Conservation (phyloP, 2,797 vertebrate genomes). For the Leptoclinus maculatus region DNA sequence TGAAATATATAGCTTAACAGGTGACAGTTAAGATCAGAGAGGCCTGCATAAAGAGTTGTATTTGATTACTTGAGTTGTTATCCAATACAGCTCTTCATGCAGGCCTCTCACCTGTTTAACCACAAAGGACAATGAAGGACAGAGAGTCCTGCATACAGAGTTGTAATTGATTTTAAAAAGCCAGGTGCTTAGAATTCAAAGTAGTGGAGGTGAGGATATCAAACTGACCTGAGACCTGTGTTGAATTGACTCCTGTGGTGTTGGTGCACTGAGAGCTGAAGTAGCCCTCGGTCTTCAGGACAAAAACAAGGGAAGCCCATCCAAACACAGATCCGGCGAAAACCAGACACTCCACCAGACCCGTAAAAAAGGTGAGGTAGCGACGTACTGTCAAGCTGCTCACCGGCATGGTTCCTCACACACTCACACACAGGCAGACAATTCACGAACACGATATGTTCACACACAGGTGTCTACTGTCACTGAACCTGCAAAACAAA, state of each 20-base stretch:
- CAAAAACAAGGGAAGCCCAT: conserved; percentile 92
- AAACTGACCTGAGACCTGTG: conserved; percentile 66
- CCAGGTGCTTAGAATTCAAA: not conserved
- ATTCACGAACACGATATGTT: no score
- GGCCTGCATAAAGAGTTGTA: no score
- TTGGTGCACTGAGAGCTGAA: conserved; percentile 87
- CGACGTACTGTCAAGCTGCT: conserved; percentile 61
- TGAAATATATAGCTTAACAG: not conserved
- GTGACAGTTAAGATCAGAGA: not conserved
- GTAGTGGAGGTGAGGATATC: not conserved
- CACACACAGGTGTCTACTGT: conserved; percentile 46
- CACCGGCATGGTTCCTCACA: conserved; percentile 66
- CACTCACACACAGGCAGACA: not conserved
- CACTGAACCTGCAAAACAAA: conserved; percentile 20
- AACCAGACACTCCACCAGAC: conserved; percentile 91
- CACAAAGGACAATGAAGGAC: not conserved
- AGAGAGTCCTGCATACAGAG: not conserved
- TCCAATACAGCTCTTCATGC: not conserved
- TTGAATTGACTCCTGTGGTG: conserved; percentile 56
- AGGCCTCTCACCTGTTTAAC: not conserved
- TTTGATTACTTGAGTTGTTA: no score
- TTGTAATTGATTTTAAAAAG: not conserved
- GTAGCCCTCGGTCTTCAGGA: conserved; percentile 89
- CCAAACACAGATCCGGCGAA: conserved; percentile 91
- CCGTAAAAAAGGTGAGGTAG: conserved; percentile 85